Evolutionary conservation across 2,797 vertebrate species (phyloP).

Genomic region (Propithecus deckenii): DNA sequence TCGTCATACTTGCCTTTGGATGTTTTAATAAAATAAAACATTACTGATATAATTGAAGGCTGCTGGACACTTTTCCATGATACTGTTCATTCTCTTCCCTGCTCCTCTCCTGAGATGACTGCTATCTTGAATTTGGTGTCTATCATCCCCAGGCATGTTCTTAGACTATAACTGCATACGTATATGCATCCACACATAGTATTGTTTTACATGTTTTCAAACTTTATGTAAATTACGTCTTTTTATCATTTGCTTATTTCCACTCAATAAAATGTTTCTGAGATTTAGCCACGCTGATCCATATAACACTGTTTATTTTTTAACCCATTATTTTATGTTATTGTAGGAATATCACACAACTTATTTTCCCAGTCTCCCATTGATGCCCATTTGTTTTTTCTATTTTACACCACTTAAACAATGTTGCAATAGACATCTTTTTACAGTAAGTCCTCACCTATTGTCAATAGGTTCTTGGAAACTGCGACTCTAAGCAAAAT

Average conservation of each 20-base stretch:
- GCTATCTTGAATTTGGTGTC: neutral
- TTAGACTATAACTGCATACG: neutral
- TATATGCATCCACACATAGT: neutral
- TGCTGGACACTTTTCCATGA: neutral
- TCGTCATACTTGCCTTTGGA: neutral
- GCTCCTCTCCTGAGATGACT: neutral
- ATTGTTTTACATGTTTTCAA: neutral
- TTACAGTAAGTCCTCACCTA: neutral
- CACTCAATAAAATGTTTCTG: neutral
- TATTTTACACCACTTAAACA: slow-evolving; percentile 2
- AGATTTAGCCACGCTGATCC: neutral
- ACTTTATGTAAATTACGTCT: neutral
- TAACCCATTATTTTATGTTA: neutral
- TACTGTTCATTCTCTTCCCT: neutral
- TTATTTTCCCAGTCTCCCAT: neutral
- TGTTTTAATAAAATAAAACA: slow-evolving; percentile 1
- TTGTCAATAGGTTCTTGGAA: neutral
- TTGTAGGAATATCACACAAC: neutral
- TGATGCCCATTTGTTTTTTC: neutral
- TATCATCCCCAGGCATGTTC: neutral
- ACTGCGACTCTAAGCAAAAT: neutral
- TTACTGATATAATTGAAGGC: neutral
- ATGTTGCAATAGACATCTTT: neutral
- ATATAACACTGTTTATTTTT: neutral
- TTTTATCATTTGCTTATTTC: slow-evolving; percentile 7